phyloP scores from a whole-genome alignment of 2,113 vertebrate genomes.

The Patagioenas fasciata region DNA sequence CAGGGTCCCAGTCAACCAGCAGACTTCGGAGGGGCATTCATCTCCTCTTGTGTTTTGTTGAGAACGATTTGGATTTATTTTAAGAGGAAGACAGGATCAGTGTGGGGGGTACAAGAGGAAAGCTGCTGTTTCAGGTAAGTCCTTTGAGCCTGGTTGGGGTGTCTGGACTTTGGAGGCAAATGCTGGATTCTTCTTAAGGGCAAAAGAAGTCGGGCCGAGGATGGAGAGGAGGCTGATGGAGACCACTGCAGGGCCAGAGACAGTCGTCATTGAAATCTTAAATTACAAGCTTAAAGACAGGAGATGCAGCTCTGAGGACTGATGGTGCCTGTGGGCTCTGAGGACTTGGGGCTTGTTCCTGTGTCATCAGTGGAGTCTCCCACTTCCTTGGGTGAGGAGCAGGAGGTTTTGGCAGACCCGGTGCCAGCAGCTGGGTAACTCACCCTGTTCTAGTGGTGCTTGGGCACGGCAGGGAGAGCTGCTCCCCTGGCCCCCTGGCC shows the following conservation, averaged over 20 bases:
- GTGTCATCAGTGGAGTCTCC: neutral
- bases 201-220: neutral
- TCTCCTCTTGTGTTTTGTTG: neutral
- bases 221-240: neutral
- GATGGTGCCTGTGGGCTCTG: neutral
- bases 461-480: neutral
- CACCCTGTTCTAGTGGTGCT: rapidly evolving
- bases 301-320: neutral
- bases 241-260: neutral
- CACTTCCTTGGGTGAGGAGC: neutral
- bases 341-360: neutral
- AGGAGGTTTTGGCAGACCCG: neutral
- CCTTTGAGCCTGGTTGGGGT: neutral
- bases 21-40: neutral
- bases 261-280: neutral
- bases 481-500: neutral
- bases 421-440: neutral
- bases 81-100: neutral
- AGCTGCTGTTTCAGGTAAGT: neutral
- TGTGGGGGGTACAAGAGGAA: neutral
- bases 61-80: neutral
- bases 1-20: neutral
- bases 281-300: neutral
- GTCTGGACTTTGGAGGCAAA: neutral
- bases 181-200: neutral